A percentile compares a stretch with the other conserved stretches of the same genome.
Conservation (phyloP, 2,113 vertebrate species). For the Peromyscus leucopus region DNA sequence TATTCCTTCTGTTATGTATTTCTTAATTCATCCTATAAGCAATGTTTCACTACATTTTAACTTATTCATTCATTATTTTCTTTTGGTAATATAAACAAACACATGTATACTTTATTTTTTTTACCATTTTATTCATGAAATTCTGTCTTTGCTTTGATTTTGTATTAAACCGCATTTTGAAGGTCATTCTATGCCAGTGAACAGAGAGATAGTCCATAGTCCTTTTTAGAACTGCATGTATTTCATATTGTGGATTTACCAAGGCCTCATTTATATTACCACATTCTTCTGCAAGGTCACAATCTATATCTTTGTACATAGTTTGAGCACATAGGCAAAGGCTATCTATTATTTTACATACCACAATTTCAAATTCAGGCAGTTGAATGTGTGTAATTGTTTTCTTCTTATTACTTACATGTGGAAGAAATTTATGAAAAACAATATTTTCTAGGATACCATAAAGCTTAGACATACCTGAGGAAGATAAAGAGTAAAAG, state of each 20-base stretch:
- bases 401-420: neutral
- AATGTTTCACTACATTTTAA: neutral
- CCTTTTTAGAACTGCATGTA: neutral
- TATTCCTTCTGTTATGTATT: neutral
- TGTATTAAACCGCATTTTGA: neutral
- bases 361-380: neutral
- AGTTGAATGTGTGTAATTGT: neutral
- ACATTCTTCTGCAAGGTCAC: neutral
- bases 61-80: neutral
- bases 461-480: neutral
- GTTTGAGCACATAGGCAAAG: neutral
- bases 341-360: neutral
- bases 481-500: neutral
- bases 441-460: neutral
- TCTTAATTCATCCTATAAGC: neutral
- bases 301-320: neutral
- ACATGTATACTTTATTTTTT: neutral
- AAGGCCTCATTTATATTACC: neutral
- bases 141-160: neutral
- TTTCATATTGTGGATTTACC: neutral
- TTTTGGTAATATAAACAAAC: slow-evolving; percentile 22
- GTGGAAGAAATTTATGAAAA: neutral
- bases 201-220: neutral
- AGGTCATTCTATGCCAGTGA: neutral
- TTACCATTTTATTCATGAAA: neutral